Percentiles rank a stretch among this genome's conserved stretches.
These are phyloP conservation scores for Drosophila melanosoma DNA, from an alignment of 2,888 invertebrate species.

Conservation along the genomic window DNA sequence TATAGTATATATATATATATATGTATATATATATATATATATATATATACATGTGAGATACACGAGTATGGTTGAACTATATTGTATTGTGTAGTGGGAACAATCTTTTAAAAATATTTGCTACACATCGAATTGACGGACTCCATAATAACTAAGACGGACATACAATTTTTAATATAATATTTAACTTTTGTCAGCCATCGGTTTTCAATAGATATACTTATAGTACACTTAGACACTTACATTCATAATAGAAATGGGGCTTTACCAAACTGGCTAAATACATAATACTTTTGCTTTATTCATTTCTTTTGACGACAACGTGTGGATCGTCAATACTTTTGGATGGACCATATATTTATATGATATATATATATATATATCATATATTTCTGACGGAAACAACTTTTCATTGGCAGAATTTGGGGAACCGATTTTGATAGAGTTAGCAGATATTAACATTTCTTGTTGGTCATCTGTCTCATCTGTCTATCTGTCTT, in stretches of 20 bases:
- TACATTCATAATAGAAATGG: neutral
- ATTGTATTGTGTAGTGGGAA: constrained; percentile 1
- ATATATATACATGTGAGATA: constrained; percentile 5
- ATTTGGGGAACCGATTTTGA: constrained; percentile 17
- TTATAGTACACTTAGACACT: constrained; percentile 26
- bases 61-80: constrained; percentile 6
- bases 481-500: constrained; percentile 14
- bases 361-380: neutral
- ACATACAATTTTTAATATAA: constrained; percentile 12
- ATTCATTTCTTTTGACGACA: constrained; percentile 5
- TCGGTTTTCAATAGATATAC: constrained; percentile 12
- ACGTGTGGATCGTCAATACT: constrained; percentile 28
- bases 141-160: constrained; percentile 9
- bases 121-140: constrained; percentile 28
- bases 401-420: constrained; percentile 52
- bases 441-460: neutral
- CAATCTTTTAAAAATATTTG: constrained; percentile 6
- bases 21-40: neutral
- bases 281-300: constrained; percentile 26
- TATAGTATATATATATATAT: neutral
- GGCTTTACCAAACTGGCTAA: constrained; percentile 11
- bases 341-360: constrained; percentile 45
- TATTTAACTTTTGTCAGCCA: constrained; percentile 6
- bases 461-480: neutral
- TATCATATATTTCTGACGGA: constrained; percentile 37